Conservation (phyloP, 2,113 vertebrate species). For the Nyctibius bracteatus region DNA sequence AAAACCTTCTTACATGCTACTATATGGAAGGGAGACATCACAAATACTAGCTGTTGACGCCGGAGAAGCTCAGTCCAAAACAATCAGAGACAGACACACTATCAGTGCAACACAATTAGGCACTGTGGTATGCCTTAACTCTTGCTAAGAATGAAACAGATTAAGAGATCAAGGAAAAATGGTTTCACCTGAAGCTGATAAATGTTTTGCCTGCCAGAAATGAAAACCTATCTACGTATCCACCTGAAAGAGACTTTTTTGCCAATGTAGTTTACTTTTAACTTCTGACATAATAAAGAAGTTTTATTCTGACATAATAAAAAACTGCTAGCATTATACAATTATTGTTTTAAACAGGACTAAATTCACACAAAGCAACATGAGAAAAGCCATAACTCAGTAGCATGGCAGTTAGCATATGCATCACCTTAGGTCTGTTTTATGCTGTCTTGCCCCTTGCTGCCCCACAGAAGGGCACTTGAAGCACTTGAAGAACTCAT, state of each 20-base stretch:
- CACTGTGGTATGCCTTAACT: neutral
- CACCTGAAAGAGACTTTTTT: neutral
- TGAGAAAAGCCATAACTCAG: rapidly evolving
- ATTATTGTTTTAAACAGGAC: neutral
- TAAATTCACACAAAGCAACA: neutral
- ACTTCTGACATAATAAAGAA: neutral
- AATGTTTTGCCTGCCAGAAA: neutral
- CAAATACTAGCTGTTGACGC: neutral
- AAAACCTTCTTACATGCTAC: neutral
- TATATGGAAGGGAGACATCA: neutral
- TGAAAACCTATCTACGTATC: neutral
- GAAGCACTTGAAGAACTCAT: neutral
- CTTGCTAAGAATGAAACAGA: neutral
- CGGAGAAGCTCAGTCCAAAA: neutral
- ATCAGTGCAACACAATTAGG: neutral
- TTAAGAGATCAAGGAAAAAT: slow-evolving; percentile 4
- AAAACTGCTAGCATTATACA: neutral
- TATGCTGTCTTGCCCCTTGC: neutral
- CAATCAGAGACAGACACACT: neutral
- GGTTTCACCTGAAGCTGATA: neutral
- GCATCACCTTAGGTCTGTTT: neutral
- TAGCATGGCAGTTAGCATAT: rapidly evolving
- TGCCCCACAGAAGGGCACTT: neutral
- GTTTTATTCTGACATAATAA: neutral
- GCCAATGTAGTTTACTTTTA: neutral